Evolutionary conservation across 2,797 vertebrate species (phyloP).

Genomic region (Ambastaia sidthimunki): DNA sequence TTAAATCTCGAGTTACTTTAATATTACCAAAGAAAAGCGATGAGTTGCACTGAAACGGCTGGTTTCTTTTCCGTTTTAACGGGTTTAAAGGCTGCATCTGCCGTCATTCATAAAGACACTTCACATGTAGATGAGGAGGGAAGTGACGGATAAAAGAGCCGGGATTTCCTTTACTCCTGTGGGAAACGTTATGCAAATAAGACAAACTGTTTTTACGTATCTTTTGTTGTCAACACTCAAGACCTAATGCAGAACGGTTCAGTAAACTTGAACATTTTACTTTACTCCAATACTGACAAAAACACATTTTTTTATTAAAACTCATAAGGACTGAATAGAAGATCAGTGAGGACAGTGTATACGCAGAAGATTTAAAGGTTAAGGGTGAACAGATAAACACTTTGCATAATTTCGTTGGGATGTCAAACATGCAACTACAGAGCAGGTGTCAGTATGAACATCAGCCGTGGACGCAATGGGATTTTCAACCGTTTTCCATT

Average conservation of each 20-base stretch:
- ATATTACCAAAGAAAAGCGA: slow-evolving; percentile 36
- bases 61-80: slow-evolving; percentile 70
- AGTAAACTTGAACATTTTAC: neutral
- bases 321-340: neutral
- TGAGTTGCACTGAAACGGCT: slow-evolving; percentile 68
- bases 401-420: slow-evolving; percentile 74
- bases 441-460: slow-evolving; percentile 58
- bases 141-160: slow-evolving; percentile 48
- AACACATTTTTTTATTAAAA: neutral
- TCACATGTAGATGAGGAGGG: slow-evolving; percentile 74
- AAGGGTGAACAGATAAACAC: slow-evolving; percentile 19
- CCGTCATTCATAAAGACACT: slow-evolving; percentile 73
- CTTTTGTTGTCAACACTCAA: slow-evolving; percentile 58
- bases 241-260: neutral
- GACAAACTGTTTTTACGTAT: slow-evolving; percentile 71
- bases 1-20: slow-evolving; percentile 23
- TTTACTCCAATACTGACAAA: neutral
- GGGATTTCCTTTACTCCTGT: slow-evolving; percentile 50
- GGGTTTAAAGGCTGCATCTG: slow-evolving; percentile 78
- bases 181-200: slow-evolving; percentile 76
- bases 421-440: slow-evolving; percentile 37
- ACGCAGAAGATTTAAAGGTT: neutral
- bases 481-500: neutral
- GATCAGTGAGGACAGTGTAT: neutral
- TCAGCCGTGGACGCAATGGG: neutral